A percentile compares a stretch with the other conserved stretches of the same genome.
Evolutionary conservation across 1,140 invertebrate species (phyloP).

Genomic region (Drosophila virilis): DNA sequence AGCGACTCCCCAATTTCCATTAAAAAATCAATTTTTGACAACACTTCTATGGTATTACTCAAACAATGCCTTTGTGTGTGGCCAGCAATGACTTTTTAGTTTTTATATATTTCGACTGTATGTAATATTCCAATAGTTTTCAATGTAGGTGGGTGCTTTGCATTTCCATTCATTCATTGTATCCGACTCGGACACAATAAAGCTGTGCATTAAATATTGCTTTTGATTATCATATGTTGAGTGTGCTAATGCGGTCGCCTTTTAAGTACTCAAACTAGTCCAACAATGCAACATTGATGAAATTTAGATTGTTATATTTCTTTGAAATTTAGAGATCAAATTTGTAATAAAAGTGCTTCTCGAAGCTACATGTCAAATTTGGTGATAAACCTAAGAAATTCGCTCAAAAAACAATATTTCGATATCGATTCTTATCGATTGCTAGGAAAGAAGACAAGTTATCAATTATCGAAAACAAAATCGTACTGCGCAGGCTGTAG

Average conservation of each 20-base stretch:
- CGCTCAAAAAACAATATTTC: too few species aligned
- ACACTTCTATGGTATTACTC: conserved; percentile 61
- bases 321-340: too few species aligned
- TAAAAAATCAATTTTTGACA: conserved; percentile 73
- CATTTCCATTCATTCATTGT: conserved; percentile 17
- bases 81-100: conserved; percentile 49
- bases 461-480: too few species aligned
- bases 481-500: too few species aligned
- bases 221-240: conserved; percentile 22
- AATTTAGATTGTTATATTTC: not conserved
- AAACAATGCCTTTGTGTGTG: conserved; percentile 43
- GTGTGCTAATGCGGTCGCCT: too few species aligned
- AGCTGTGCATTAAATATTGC: conserved; percentile 39
- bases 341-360: too few species aligned
- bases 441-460: too few species aligned
- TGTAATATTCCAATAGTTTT: conserved; percentile 58
- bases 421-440: too few species aligned
- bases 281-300: not conserved
- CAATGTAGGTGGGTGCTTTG: not conserved
- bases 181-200: not conserved
- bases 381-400: too few species aligned
- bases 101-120: conserved; percentile 29
- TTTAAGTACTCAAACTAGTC: too few species aligned
- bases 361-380: too few species aligned
- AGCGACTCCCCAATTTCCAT: conserved; percentile 38